These are phyloP conservation scores for Penaeus monodon DNA, from an alignment of 2,888 invertebrate species.

Conservation along the genomic window DNA sequence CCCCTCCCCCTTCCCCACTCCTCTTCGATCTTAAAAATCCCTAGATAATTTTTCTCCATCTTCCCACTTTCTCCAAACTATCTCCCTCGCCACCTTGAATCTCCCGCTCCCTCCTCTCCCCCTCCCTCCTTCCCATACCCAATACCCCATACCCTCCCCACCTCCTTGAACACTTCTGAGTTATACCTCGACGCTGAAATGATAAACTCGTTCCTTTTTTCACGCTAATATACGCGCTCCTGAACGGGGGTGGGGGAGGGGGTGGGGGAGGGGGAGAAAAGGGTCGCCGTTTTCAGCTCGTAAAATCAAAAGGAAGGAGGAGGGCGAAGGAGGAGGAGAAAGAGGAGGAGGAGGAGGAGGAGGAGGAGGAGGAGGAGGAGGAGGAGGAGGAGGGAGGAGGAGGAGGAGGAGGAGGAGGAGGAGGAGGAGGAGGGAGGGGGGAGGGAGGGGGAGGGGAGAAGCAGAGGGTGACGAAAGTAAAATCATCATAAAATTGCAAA, in stretches of 20 bases:
- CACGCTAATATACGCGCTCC: conserved; percentile 20
- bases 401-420: background rate
- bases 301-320: conserved; percentile 17
- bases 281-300: conserved; percentile 34
- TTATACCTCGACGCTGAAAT: conserved; percentile 2
- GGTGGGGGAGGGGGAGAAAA: background rate
- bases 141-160: background rate
- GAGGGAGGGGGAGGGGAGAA: background rate
- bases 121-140: background rate
- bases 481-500: background rate
- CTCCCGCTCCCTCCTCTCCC: background rate
- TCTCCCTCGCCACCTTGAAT: background rate
- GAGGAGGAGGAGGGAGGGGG: background rate
- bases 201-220: background rate
- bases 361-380: background rate
- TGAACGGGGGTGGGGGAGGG: background rate
- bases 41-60: background rate
- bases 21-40: background rate
- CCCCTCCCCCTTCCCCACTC: background rate
- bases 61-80: background rate
- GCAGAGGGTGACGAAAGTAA: background rate
- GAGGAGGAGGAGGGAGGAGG: background rate
- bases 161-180: background rate
- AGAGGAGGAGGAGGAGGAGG: background rate
- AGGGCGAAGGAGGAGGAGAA: background rate